phyloP scores from a whole-genome alignment of 2,797 vertebrate genomes.

The Cheirogaleus major region DNA sequence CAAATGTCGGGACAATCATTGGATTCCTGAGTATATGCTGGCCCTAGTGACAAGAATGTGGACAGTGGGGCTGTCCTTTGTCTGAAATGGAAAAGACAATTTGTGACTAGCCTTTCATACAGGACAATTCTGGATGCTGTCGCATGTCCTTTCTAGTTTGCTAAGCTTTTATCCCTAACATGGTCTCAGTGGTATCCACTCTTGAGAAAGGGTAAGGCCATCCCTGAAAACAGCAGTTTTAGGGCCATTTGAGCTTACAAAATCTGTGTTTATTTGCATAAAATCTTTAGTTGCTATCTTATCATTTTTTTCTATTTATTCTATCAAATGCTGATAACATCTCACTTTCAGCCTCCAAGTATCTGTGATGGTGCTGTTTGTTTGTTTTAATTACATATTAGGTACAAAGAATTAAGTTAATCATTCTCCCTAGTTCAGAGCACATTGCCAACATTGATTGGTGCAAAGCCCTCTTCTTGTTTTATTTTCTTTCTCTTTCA shows the following conservation, averaged over 20 bases:
- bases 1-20: background rate
- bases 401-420: slow-evolving; percentile 17
- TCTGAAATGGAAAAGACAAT: background rate
- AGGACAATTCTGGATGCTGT: background rate
- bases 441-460: background rate
- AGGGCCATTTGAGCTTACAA: background rate
- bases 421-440: background rate
- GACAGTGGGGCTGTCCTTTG: background rate
- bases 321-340: background rate
- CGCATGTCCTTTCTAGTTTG: background rate
- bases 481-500: slow-evolving; percentile 10
- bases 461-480: background rate
- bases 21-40: background rate
- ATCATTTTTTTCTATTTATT: background rate
- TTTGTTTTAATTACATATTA: slow-evolving; percentile 58
- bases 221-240: background rate
- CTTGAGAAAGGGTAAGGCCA: background rate
- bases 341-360: slow-evolving; percentile 1
- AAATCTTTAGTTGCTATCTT: slow-evolving; percentile 18
- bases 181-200: background rate
- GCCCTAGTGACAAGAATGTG: background rate
- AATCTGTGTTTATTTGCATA: background rate
- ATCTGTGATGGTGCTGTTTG: background rate
- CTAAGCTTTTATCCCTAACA: background rate
- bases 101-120: background rate